These are phyloP conservation scores for Stictonetta naevosa DNA, from an alignment of 2,113 vertebrate species.

Conservation along the genomic window DNA sequence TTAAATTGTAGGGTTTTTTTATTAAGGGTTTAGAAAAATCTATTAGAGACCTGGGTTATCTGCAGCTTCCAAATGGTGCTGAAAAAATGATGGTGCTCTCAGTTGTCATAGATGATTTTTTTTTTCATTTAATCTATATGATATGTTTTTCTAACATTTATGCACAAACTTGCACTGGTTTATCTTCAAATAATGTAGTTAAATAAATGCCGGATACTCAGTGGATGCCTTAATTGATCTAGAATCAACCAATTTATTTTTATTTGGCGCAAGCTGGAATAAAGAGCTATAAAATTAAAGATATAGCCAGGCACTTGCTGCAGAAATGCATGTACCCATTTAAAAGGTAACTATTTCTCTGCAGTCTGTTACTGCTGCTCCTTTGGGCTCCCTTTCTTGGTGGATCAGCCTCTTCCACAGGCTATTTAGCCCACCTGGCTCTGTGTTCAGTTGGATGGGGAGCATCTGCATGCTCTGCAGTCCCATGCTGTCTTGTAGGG, in stretches of 20 bases:
- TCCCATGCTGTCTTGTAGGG: neutral
- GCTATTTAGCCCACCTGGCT: neutral
- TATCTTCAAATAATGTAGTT: slow-evolving; percentile 9
- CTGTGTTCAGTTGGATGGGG: neutral
- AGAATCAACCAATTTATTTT: slow-evolving; percentile 12
- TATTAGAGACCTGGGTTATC: neutral
- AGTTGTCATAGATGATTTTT: neutral
- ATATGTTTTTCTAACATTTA: neutral
- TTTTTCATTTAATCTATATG: neutral
- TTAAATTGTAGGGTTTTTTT: neutral
- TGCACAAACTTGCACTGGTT: neutral
- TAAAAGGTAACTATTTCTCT: neutral
- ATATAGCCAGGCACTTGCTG: neutral
- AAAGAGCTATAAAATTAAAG: neutral
- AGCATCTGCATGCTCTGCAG: neutral
- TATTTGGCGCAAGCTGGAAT: neutral
- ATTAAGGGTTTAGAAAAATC: neutral
- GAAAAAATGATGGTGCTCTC: neutral
- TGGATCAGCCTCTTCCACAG: neutral
- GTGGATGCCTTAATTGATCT: neutral
- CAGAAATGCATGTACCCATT: neutral
- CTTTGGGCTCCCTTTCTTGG: neutral
- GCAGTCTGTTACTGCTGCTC: neutral
- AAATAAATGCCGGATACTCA: neutral
- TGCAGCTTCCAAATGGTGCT: neutral